Conservation (phyloP, 2,888 invertebrate species). For the Cosmia pyralina region DNA sequence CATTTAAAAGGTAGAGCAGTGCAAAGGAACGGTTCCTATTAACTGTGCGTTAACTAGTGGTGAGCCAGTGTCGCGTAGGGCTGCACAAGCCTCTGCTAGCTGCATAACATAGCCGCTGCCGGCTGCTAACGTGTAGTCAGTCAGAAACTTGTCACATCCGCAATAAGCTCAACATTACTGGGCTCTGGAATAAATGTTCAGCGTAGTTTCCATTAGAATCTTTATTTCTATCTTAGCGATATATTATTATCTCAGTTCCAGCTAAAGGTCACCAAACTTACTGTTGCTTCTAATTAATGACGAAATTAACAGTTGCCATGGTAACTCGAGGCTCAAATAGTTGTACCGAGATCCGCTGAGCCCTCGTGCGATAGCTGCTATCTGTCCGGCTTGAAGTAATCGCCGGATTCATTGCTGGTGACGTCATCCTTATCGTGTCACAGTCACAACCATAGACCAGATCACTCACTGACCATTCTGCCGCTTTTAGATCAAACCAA, state of each 20-base stretch:
- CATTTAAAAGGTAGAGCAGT: background rate
- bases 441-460: background rate
- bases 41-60: conserved; percentile 14
- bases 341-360: background rate
- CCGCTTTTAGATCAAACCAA: background rate
- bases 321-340: background rate
- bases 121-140: too few species aligned
- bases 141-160: background rate
- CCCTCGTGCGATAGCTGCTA: conserved; percentile 21
- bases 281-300: background rate
- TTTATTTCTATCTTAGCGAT: background rate
- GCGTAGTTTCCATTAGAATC: background rate
- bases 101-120: background rate
- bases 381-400: conserved; percentile 21
- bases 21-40: conserved; percentile 4
- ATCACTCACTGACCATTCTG: conserved; percentile 6
- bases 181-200: background rate
- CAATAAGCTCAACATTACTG: background rate
- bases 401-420: conserved; percentile 3
- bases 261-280: conserved; percentile 13
- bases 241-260: conserved; percentile 9
- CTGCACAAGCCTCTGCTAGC: conserved; percentile 16
- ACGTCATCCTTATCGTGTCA: conserved; percentile 33
- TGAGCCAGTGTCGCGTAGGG: conserved; percentile 5
- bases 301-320: conserved; percentile 16